Evolutionary conservation across 1,140 invertebrate species (phyloP), one percentile per base, ranked within the genome.

Genomic region (Schlechtendalia chinensis): DNA sequence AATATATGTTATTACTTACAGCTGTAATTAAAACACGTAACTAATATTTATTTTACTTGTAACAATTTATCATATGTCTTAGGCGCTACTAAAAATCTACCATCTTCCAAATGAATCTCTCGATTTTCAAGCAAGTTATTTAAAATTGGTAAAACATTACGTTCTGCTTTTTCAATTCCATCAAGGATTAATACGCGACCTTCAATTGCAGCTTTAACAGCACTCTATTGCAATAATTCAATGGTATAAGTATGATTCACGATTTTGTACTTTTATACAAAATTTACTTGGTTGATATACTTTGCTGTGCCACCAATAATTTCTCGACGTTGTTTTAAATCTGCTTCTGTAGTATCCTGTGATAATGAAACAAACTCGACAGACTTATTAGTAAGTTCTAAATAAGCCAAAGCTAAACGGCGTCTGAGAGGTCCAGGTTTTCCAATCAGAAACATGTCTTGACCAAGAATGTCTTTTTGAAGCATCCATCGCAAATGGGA

Each of bases 41-140:
- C 17, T 8, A 71, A 82, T 24, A 83, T 84, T 81, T 54, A 81
- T 27, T 83, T 84, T 82, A 96, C 95, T 88, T 93, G 85, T 10
- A 96, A 86, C 14, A 99, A 87, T 87, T 95, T 94, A 85, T 99
- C 96, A 85, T 97, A 99, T 87, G 95, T 90, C 4, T 90, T 86
- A 32, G 95, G 91, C 3, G 94, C 90, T 84, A 99, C 92, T 19
- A 99, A 88, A 86, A 98, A 96, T 82, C 96, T 88, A 1, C 97
- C 97, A 90, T 98, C 96, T 88, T 99, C 97, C 61, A 99, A 87
- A 86, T 98, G 95, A 96, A 99, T 98, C 87, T 99, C 97, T 72
- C 97, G 88, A 87, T 99, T 99, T 88, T 99, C 97, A n/a, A 99
- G 86, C 39, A 99, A 89, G 88, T 99, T 99, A 87, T 99, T 99